Evolutionary conservation across 2,113 vertebrate species (phyloP), one percentile per base, ranked within the genome.

Genomic region (Apeltes quadracus): DNA sequence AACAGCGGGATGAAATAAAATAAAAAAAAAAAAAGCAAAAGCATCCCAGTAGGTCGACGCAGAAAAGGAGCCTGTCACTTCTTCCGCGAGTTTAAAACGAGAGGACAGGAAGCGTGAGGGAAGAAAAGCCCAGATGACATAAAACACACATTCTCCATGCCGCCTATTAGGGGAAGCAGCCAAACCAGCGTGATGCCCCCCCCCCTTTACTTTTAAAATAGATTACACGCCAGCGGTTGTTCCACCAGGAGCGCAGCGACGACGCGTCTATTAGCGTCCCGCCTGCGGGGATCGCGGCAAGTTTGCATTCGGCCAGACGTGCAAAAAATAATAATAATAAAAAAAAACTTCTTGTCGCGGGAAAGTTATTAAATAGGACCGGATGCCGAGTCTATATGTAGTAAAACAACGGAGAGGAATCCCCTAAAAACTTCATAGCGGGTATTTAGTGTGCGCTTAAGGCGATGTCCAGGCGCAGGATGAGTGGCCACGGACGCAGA

Each of bases 121-220:
- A 91, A 94, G 94, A 6, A 34, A 7, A 91, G 94, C 94, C 95
- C 93, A 48, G 94, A 95, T 95, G 96, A 94, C 95, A 97, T 93
- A 95, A 96, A 95, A 95, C 96, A 95, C 94, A 95, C 94, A 95
- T 94, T 93, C 93, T 86, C 85, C 94, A 93, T 92, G 91, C 93
- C 75, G 83, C 90, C 93, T 89, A 94, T 95, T 94, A 91, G 91
- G 93, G 94, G 94, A 95, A 95, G 95, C 94, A 95, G 93, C 94
- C 94, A 94, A 95, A 94, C 90, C 95, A 95, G 95, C 95, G 92
- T 90, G 94, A 93, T 92, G 92, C 93, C 90, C 88, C 89, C 81
- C 3, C 44, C 25, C 15, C 91, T 89, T 84, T 84, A 90, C 88
- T 91, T 91, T 91, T 82, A 88, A 85, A 90, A 90, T 88, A 91